These are phyloP conservation scores for Odontothrips loti DNA, from an alignment of 2,888 invertebrate species.

Conservation along the genomic window DNA sequence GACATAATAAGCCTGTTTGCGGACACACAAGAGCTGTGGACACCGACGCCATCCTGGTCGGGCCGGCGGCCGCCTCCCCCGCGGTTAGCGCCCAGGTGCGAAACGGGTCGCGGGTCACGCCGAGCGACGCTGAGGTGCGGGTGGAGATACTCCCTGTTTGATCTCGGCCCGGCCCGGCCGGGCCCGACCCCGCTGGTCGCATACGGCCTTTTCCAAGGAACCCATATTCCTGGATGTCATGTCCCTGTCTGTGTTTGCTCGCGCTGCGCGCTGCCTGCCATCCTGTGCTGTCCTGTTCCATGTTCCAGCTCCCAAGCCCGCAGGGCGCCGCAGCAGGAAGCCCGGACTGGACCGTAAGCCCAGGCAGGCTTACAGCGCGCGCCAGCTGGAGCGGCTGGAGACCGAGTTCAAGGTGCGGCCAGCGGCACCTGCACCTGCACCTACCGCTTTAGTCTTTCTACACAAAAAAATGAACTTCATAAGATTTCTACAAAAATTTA, in stretches of 20 bases:
- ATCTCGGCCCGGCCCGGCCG: no score
- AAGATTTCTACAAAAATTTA: no score
- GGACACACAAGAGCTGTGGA: no score
- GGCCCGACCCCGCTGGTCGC: no score
- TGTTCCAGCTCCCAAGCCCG: constrained; percentile 74
- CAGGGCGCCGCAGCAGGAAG: constrained; percentile 74
- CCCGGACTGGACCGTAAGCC: constrained; percentile 90
- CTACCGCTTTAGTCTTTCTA: neutral
- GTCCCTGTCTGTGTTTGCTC: neutral
- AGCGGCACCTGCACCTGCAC: neutral
- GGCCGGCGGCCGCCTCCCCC: neutral
- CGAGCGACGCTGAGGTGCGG: neutral
- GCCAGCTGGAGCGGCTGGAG: constrained; percentile 86
- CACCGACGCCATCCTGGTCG: no score
- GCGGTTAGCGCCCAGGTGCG: constrained; percentile 10
- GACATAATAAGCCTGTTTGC: constrained; percentile 13
- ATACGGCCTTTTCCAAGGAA: no score
- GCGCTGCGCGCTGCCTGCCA: no score
- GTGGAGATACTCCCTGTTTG: neutral
- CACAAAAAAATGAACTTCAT: no score
- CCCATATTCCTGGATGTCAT: neutral
- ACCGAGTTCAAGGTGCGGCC: constrained; percentile 76
- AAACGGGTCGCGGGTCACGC: neutral
- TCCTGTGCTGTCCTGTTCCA: no score
- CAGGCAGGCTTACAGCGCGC: constrained; percentile 92